These are phyloP conservation scores for Aplocera efformata DNA, from an alignment of 2,888 invertebrate species.

Conservation along the genomic window DNA sequence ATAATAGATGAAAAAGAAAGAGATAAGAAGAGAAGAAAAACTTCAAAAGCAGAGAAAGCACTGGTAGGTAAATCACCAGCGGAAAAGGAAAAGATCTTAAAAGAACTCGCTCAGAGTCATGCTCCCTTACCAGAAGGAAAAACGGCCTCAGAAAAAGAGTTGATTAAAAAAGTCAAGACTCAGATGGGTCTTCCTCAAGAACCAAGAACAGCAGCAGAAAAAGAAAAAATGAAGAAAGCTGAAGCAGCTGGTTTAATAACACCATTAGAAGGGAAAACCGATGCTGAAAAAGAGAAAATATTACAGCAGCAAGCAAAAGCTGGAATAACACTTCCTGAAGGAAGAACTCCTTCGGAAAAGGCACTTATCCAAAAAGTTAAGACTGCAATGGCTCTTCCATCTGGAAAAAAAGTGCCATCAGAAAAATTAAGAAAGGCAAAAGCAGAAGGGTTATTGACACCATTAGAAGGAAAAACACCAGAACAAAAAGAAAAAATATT, in stretches of 20 bases:
- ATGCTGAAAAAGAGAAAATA: conserved; percentile 35
- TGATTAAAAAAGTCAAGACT: conserved; percentile 19
- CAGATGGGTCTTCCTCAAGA: conserved; percentile 28
- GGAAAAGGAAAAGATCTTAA: conserved; percentile 34
- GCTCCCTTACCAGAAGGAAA: conserved; percentile 30
- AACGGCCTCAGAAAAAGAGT: conserved; percentile 29
- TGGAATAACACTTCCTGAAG: conserved; percentile 30
- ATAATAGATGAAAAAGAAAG: conserved; percentile 10
- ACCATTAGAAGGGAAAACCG: conserved; percentile 37
- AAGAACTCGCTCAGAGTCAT: conserved; percentile 24
- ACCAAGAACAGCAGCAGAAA: conserved; percentile 34
- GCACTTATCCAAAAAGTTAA: conserved; percentile 30
- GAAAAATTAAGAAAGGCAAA: conserved; percentile 22
- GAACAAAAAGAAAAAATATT: conserved; percentile 31
- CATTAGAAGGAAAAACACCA: conserved; percentile 23
- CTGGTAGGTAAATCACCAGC: conserved; percentile 30
- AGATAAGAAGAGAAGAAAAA: conserved; percentile 12
- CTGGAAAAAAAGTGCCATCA: conserved; percentile 30
- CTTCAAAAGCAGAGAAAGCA: conserved; percentile 22
- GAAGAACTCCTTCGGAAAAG: conserved; percentile 28
- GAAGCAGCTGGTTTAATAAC: conserved; percentile 32
- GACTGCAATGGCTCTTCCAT: conserved; percentile 20
- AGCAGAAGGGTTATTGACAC: conserved; percentile 13
- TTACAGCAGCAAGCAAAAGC: conserved; percentile 26
- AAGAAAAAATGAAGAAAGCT: conserved; percentile 32